These are phyloP conservation scores for Neodiprion virginianus DNA, from an alignment of 1,140 invertebrate genomes.

Conservation along the genomic window DNA sequence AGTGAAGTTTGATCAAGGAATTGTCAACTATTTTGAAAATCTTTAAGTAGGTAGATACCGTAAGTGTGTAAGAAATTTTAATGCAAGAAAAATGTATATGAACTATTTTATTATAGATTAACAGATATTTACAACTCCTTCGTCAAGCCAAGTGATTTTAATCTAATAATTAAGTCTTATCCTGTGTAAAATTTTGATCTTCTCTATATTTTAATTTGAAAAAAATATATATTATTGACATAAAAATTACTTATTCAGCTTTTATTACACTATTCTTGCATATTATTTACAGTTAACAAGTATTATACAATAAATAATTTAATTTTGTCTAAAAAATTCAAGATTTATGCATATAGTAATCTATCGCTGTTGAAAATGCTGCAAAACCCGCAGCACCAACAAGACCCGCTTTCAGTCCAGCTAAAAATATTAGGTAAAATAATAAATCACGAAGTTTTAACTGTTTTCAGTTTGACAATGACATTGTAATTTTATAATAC, in stretches of 20 bases:
- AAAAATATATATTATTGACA: too few species aligned
- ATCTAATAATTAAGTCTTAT: conserved; percentile 9
- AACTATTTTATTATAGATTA: conserved; percentile 27
- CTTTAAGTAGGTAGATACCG: conserved; percentile 34
- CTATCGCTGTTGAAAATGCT: conserved; percentile 92
- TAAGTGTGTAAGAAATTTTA: conserved; percentile 33
- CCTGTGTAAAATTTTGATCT: conserved; percentile 3
- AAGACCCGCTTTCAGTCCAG: conserved; percentile 90
- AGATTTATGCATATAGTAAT: conserved; percentile 86
- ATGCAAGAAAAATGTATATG: conserved; percentile 25
- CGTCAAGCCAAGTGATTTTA: too few species aligned
- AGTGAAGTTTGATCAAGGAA: too few species aligned
- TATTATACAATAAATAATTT: too few species aligned
- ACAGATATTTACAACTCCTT: too few species aligned
- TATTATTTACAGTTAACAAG: not conserved
- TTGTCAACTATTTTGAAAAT: conserved; percentile 12
- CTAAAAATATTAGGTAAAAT: conserved; percentile 66
- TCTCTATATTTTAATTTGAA: not conserved
- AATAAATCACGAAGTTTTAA: conserved; percentile 14
- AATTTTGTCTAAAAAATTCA: not conserved
- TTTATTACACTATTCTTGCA: too few species aligned
- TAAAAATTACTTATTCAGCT: too few species aligned
- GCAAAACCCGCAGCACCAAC: conserved; percentile 95
- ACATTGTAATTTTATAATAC: conserved; percentile 17
- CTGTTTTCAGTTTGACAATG: conserved; percentile 20